Evolutionary conservation across 2,797 vertebrate species (phyloP).

Genomic region (Tragelaphus eurycerus): DNA sequence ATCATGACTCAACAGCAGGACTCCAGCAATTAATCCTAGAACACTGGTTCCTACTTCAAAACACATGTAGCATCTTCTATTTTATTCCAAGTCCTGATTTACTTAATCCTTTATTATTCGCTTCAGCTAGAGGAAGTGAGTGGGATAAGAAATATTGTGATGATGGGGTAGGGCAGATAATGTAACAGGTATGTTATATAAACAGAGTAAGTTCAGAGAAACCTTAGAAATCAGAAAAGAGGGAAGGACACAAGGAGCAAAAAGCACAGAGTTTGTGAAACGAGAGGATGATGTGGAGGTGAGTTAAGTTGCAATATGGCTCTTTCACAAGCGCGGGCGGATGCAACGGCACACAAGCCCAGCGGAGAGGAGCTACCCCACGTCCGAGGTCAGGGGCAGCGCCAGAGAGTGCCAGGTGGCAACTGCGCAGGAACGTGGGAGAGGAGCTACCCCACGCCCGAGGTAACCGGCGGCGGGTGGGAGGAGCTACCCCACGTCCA

Average conservation of each 20-base stretch:
- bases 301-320: background rate
- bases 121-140: background rate
- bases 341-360: no score
- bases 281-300: accelerated
- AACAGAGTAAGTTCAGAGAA: background rate
- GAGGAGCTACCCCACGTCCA: no score
- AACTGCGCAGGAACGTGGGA: no score
- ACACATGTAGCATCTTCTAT: background rate
- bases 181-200: background rate
- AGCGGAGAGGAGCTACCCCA: no score
- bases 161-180: background rate
- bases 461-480: no score
- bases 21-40: background rate
- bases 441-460: no score
- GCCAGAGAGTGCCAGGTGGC: no score
- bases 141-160: background rate
- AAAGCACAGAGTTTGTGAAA: accelerated
- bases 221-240: background rate
- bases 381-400: no score
- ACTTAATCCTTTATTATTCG: background rate
- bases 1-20: background rate
- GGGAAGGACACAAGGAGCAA: background rate
- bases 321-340: background rate
- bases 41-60: background rate
- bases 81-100: background rate